Evolutionary conservation across 53 echinoderm and acorn worm genomes (phyloP).

Genomic region (Zoroaster sp.): DNA sequence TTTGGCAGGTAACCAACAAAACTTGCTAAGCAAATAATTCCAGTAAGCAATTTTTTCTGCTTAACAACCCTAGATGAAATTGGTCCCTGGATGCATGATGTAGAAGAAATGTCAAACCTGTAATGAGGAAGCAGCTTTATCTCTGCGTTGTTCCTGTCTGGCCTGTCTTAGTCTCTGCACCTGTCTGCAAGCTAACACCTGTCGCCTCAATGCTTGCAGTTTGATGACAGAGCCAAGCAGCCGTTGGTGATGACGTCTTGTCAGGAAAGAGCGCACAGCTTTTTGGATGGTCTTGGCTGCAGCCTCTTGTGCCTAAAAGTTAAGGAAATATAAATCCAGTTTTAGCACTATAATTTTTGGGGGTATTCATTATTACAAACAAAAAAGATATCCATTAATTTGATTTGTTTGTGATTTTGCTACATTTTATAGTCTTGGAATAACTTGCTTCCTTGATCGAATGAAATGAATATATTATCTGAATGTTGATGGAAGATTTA

Average conservation of each 20-base stretch:
- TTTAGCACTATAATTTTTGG: no score
- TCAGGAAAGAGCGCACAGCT: conserved; percentile 61
- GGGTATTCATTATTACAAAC: no score
- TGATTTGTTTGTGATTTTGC: no score
- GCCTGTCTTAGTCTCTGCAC: conserved; percentile 47
- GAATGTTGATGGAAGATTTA: no score
- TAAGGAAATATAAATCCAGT: neutral
- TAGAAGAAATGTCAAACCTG: conserved; percentile 57
- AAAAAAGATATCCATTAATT: no score
- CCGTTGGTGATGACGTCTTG: conserved; percentile 45
- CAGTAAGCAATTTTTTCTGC: no score
- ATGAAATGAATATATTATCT: no score
- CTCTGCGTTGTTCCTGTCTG: conserved; percentile 7
- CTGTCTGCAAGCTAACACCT: conserved; percentile 70
- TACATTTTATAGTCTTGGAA: no score
- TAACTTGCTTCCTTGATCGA: no score
- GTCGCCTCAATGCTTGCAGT: conserved; percentile 76
- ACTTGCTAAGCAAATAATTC: no score
- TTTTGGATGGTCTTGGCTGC: conserved; percentile 78
- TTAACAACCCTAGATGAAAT: no score
- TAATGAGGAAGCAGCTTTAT: conserved; percentile 58
- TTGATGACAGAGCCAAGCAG: conserved; percentile 39
- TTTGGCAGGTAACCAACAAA: no score
- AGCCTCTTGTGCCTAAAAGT: conserved; percentile 54
- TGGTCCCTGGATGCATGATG: neutral